Conservation (phyloP, 1,140 invertebrate species). For the Octopus bimaculoides region DNA sequence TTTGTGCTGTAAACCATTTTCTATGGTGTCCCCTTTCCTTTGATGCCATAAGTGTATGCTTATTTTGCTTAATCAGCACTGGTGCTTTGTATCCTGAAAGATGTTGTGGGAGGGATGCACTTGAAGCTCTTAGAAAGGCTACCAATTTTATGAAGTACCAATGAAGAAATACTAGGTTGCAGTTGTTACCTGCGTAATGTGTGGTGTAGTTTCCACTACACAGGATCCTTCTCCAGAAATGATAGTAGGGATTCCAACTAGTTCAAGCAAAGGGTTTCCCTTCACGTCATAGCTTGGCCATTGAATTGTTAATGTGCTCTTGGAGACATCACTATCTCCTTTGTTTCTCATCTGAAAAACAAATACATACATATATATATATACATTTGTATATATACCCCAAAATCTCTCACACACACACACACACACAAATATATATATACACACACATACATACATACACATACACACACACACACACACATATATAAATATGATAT, state of each 20-base stretch:
- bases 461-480: no score
- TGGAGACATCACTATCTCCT: slow-evolving; percentile 32
- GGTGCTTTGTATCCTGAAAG: no score
- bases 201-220: slow-evolving; percentile 30
- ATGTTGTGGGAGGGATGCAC: no score
- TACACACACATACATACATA: no score
- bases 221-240: slow-evolving; percentile 30
- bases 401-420: no score
- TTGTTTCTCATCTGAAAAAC: slow-evolving; percentile 35
- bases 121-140: not conserved
- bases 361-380: not conserved
- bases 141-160: not conserved
- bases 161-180: not conserved
- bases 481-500: no score
- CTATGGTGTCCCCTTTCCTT: no score
- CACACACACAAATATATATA: no score
- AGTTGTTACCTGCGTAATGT: slow-evolving; percentile 35
- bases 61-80: no score
- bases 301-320: slow-evolving; percentile 33
- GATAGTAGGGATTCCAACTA: slow-evolving; percentile 23
- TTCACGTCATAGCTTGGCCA: slow-evolving; percentile 41
- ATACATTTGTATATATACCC: no score
- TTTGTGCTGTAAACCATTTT: no score
- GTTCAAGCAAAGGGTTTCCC: slow-evolving; percentile 31
- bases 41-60: no score